Evolutionary conservation across 2,888 invertebrate genomes (phyloP).

Genomic region (Tipula confusa): DNA sequence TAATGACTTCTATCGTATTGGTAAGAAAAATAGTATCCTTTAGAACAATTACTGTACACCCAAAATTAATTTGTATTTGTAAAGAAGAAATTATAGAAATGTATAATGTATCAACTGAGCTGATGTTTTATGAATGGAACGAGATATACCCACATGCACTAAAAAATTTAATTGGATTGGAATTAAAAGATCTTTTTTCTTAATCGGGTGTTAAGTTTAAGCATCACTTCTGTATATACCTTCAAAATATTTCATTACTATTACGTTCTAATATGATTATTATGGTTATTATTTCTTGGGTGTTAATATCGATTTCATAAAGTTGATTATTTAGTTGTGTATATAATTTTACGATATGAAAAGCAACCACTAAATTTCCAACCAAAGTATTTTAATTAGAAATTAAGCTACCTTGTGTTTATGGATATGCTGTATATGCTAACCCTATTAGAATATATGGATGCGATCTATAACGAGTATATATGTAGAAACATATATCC

Average conservation of each 20-base stretch:
- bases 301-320: constrained; percentile 20
- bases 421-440: neutral
- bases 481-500: neutral
- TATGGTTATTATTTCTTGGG: constrained; percentile 16
- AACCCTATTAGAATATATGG: neutral
- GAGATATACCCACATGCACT: too few relatives aligned
- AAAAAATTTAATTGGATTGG: too few relatives aligned
- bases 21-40: too few relatives aligned
- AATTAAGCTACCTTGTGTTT: neutral
- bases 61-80: too few relatives aligned
- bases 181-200: too few relatives aligned
- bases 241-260: neutral
- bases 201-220: neutral
- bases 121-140: too few relatives aligned
- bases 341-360: neutral
- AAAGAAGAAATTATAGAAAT: too few relatives aligned
- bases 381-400: constrained; percentile 20
- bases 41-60: too few relatives aligned
- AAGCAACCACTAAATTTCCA: neutral
- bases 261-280: neutral
- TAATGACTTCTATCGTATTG: too few relatives aligned
- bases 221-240: too few relatives aligned
- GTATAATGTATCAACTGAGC: too few relatives aligned
- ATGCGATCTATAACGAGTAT: neutral
- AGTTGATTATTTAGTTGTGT: neutral